Percentiles rank a stretch among this genome's conserved stretches.
Evolutionary conservation across 2,888 invertebrate genomes (phyloP).

Genomic region (Trissoscelio sp.): DNA sequence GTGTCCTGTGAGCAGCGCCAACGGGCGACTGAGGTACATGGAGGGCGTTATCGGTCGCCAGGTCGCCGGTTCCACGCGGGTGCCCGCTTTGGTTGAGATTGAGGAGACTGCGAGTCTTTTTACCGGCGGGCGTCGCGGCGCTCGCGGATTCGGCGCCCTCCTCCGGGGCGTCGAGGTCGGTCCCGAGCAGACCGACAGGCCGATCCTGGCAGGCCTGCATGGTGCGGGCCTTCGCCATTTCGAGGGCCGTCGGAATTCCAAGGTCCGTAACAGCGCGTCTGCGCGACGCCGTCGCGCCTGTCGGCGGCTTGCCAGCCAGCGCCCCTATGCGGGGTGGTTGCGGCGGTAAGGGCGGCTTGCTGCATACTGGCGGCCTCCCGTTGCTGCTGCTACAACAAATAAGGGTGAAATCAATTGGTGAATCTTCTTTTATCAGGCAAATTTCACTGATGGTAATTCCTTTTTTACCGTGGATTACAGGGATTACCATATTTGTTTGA

Average conservation of each 20-base stretch:
- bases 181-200: slow-evolving; percentile 93
- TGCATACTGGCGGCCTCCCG: slow-evolving; percentile 82
- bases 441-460: slow-evolving; percentile 14
- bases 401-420: too few relatives aligned
- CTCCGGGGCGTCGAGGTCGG: slow-evolving; percentile 92
- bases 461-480: neutral
- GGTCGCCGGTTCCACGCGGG: slow-evolving; percentile 81
- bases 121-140: slow-evolving; percentile 75
- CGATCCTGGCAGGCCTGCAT: slow-evolving; percentile 84
- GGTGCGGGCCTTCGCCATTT: slow-evolving; percentile 83
- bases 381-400: slow-evolving; percentile 74
- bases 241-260: slow-evolving; percentile 83
- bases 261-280: slow-evolving; percentile 83
- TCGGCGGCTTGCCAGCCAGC: slow-evolving; percentile 82
- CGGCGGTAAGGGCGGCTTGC: slow-evolving; percentile 81
- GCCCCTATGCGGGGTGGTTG: slow-evolving; percentile 77
- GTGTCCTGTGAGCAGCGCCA: slow-evolving; percentile 80
- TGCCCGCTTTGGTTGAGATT: slow-evolving; percentile 84
- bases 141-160: slow-evolving; percentile 76
- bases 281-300: slow-evolving; percentile 80
- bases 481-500: too few relatives aligned
- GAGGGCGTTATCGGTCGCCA: slow-evolving; percentile 81
- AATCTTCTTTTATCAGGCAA: too few relatives aligned
- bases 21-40: slow-evolving; percentile 82
- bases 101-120: slow-evolving; percentile 88